These are phyloP conservation scores for Gryon sp. DNA, from an alignment of 1,140 invertebrate genomes.

Conservation along the genomic window DNA sequence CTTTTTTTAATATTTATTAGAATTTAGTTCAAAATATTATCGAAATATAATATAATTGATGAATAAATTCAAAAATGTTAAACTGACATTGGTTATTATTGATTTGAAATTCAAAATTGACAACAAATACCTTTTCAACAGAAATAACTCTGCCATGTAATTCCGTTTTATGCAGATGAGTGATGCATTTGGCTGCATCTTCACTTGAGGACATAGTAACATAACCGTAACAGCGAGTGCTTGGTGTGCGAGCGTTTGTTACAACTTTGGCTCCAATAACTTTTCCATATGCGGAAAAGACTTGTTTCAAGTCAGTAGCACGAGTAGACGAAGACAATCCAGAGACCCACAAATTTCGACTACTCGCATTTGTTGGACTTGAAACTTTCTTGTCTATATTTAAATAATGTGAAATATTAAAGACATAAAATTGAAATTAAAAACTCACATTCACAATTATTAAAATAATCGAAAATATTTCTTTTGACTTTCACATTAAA, in stretches of 20 bases:
- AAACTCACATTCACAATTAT: too few species aligned
- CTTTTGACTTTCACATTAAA: too few species aligned
- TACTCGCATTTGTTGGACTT: slow-evolving; percentile 76
- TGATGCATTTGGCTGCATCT: slow-evolving; percentile 94
- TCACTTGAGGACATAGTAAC: slow-evolving; percentile 94
- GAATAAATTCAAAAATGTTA: too few species aligned
- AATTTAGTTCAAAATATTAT: too few species aligned
- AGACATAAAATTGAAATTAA: neutral
- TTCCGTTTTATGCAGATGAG: slow-evolving; percentile 92
- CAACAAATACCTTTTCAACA: slow-evolving; percentile 88
- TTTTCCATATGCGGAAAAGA: slow-evolving; percentile 96
- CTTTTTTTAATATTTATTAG: neutral
- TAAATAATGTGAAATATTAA: slow-evolving; percentile 9
- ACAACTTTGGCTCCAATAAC: slow-evolving; percentile 98
- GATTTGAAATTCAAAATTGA: too few species aligned
- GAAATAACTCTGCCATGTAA: slow-evolving; percentile 95
- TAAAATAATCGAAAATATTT: too few species aligned
- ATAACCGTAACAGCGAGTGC: slow-evolving; percentile 95
- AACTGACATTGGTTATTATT: too few species aligned
- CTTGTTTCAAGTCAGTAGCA: slow-evolving; percentile 94
- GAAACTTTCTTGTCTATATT: slow-evolving; percentile 73
- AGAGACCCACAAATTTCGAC: slow-evolving; percentile 94
- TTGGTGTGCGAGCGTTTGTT: slow-evolving; percentile 93
- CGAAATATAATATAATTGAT: too few species aligned
- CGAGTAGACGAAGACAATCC: slow-evolving; percentile 92